Percentiles rank a stretch among this genome's conserved stretches.
phyloP scores from a whole-genome alignment of 35 echinoderm and acorn worm genomes.

The Lytechinus variegatus region DNA sequence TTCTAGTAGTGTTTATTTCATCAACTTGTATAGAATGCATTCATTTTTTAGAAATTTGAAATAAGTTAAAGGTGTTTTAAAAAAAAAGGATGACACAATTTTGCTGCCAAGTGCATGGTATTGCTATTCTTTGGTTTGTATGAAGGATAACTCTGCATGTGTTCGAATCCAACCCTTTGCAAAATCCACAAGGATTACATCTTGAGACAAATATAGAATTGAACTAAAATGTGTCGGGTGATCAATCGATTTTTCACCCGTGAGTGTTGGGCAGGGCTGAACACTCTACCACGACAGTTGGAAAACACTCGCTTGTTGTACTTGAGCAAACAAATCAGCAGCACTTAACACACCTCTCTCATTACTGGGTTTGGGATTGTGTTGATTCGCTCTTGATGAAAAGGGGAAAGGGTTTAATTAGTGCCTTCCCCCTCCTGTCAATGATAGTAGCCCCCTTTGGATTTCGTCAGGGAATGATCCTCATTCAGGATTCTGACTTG shows the following conservation, averaged over 20 bases:
- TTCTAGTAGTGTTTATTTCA: too few relatives aligned
- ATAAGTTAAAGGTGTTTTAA: background rate
- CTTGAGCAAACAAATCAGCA: background rate
- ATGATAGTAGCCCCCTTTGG: background rate
- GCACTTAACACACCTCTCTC: background rate
- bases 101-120: background rate
- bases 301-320: background rate
- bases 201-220: background rate
- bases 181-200: background rate
- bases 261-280: background rate
- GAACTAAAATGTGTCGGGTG: background rate
- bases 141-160: background rate
- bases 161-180: background rate
- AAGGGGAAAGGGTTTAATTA: background rate
- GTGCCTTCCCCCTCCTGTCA: background rate
- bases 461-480: background rate
- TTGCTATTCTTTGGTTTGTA: background rate
- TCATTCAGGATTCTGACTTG: background rate
- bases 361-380: background rate
- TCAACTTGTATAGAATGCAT: too few relatives aligned
- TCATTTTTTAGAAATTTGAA: too few relatives aligned
- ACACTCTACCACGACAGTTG: background rate
- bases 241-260: background rate
- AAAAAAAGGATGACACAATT: background rate
- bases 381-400: background rate